Percentiles rank a stretch among this genome's conserved stretches.
phyloP scores from a whole-genome alignment of 2,797 vertebrate genomes.

The Epinephelus malabaricus region DNA sequence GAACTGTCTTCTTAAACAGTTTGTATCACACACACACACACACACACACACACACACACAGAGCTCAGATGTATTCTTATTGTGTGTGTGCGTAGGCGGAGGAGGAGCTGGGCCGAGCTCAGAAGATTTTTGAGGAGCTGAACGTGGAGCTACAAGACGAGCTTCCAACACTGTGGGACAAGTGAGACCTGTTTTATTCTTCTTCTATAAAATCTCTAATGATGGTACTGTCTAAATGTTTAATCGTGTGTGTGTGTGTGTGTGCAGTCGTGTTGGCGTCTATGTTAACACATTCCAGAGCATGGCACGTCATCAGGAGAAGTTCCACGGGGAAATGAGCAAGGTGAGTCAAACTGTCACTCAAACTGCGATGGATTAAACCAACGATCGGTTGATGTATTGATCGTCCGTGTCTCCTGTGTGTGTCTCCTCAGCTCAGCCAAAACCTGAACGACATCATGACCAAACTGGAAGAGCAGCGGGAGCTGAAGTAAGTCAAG shows the following conservation, averaged over 20 bases:
- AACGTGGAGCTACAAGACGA: conserved; percentile 97
- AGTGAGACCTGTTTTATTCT: conserved; percentile 76
- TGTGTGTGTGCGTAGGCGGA: conserved; percentile 88
- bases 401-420: not conserved
- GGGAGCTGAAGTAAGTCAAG: conserved; percentile 81
- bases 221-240: not conserved
- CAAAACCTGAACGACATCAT: conserved; percentile 94
- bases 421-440: conserved; percentile 87
- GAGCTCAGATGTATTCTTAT: not conserved
- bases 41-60: not conserved
- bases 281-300: conserved; percentile 98
- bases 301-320: conserved; percentile 94
- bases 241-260: conserved; percentile 8
- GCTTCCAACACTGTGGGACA: conserved; percentile 95
- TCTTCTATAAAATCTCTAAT: not conserved
- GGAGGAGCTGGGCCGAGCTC: conserved; percentile 95
- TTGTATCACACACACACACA: not conserved
- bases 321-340: conserved; percentile 96
- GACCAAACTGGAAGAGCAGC: conserved; percentile 93
- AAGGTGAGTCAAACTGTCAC: conserved; percentile 85
- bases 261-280: conserved; percentile 93
- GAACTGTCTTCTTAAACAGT: not conserved
- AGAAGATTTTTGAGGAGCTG: conserved; percentile 98
- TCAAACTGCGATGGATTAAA: not conserved
- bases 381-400: not conserved